These are phyloP conservation scores for Pachymerium ferrugineum DNA, from an alignment of 2,888 invertebrate species.

Conservation along the genomic window DNA sequence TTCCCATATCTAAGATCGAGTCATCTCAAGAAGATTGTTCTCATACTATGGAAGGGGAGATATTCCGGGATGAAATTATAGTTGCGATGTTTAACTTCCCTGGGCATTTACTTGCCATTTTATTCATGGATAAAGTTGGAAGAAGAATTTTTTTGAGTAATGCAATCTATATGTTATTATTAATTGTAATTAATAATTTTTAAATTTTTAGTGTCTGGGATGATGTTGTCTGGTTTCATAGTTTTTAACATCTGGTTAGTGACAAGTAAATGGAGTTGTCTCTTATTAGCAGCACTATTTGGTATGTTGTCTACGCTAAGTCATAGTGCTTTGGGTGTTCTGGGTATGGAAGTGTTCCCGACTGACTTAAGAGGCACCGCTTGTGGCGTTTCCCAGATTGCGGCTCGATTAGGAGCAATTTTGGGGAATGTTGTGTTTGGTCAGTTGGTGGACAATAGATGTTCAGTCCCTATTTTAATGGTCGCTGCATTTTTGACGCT, in stretches of 20 bases:
- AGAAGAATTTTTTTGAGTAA: conserved; percentile 39
- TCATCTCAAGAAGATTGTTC: not conserved
- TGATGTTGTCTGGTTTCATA: not conserved
- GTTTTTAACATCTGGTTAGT: not conserved
- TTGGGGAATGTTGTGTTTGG: conserved; percentile 84
- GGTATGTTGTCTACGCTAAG: conserved; percentile 48
- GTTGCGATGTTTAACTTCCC: conserved; percentile 47
- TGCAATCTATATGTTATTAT: not conserved
- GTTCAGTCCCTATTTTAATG: conserved; percentile 86
- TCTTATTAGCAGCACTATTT: conserved; percentile 46
- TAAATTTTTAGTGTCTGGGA: conserved; percentile 10
- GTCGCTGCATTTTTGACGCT: conserved; percentile 76
- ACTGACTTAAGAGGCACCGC: conserved; percentile 86
- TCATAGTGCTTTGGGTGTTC: conserved; percentile 72
- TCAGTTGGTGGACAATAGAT: conserved; percentile 75
- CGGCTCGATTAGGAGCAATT: conserved; percentile 83
- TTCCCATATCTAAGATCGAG: not conserved
- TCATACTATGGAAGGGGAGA: conserved; percentile 37
- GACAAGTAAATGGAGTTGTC: conserved; percentile 6
- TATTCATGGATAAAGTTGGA: conserved; percentile 46
- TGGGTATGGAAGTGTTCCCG: conserved; percentile 88
- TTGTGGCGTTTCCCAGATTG: conserved; percentile 83
- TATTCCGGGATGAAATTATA: conserved; percentile 45
- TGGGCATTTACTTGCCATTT: conserved; percentile 45
- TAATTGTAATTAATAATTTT: not conserved